Base-by-base conservation (phyloP, 2,888 invertebrate species). In the Scelioninae gen. 1 region DNA sequence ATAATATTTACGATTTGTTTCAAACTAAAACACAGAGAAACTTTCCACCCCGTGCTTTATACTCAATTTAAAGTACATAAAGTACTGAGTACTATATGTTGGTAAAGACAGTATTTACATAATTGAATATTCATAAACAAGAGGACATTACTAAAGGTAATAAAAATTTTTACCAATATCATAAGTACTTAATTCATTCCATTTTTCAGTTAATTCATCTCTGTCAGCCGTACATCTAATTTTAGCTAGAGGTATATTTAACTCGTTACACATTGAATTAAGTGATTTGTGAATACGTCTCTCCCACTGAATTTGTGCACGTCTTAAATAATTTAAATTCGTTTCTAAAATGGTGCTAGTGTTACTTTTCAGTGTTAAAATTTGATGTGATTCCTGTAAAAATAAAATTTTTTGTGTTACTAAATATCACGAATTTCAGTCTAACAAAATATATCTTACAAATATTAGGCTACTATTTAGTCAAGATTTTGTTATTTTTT, bases 261-360 rank as follows among this genome's bases (percentile, higher is more conserved):
- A 93, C 92, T 99, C 98, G 51, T 95, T 96, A 88, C 98, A 97
- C 97, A 98, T 98, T 0, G 98, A 98, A 93, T 98, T 98, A 72
- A 99, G 93, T 23, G 98, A 98, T 93, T 98, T 98, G 88, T 98
- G 96, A 66, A 99, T 97, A 83, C 98, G 94, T 87, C 97, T 96
- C 91, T 98, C 98, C 98, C 98, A 99, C 86, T 96, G 96, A 31
- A 96, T 94, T 89, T 98, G 98, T 13, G 97, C 96, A 93, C 97
- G 97, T 87, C 95, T 94, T 65, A 98, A 93, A 89, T 97, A 98
- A 16, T 95, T 94, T 65, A 92, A 84, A 84, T 91, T 90, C 0
- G 84, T 84, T 16, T 86, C 79, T 45, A 51, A 55, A 43, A 71
- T 40, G 6, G 88, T 82, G 31, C 83, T 23, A 34, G 63, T 55